phyloP scores from a whole-genome alignment of 92 coral and sea anemone genomes.

The Zoanthus solanderi region DNA sequence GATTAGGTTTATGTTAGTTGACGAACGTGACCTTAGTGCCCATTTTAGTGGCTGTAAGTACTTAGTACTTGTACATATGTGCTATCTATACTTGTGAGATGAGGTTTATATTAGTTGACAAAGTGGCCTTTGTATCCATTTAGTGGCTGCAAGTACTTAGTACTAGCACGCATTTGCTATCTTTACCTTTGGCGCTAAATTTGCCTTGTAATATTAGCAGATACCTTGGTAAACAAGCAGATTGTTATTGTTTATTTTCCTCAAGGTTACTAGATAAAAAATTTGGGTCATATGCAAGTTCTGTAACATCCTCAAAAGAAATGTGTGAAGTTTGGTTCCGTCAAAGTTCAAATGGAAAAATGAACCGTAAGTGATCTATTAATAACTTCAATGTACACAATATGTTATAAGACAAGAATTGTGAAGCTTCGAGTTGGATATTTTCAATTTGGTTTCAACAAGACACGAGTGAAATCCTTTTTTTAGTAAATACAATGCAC shows the following conservation, averaged over 20 bases:
- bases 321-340: conserved; percentile 92
- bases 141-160: no score
- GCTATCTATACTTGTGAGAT: no score
- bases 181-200: no score
- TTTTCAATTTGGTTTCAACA: not conserved
- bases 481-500: not conserved
- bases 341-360: conserved; percentile 80
- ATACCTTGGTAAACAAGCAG: no score
- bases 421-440: not conserved
- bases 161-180: no score
- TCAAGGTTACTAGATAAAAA: conserved; percentile 80
- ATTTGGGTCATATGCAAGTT: conserved; percentile 52
- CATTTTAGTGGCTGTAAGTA: no score
- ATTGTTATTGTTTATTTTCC: not conserved
- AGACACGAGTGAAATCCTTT: not conserved
- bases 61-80: no score
- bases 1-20: no score
- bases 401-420: not conserved
- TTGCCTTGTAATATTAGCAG: no score
- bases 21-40: no score
- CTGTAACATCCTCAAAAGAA: conserved; percentile 56
- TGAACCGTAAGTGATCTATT: conserved; percentile 68
- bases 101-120: no score
- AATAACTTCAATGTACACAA: not conserved
- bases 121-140: no score